phyloP scores from a whole-genome alignment of 2,797 vertebrate species.

The Hemibagrus guttatus region DNA sequence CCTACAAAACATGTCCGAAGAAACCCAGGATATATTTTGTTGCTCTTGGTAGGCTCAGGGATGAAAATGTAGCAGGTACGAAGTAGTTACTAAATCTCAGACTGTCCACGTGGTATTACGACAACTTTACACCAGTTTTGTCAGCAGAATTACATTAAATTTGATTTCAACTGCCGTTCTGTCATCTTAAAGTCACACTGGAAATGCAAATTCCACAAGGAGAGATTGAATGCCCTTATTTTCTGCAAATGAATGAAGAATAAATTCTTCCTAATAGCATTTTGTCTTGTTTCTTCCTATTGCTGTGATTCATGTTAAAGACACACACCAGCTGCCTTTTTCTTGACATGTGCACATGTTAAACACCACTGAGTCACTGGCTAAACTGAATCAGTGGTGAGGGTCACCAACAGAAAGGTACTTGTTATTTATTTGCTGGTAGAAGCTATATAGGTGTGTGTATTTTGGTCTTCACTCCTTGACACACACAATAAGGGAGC shows the following conservation, averaged over 20 bases:
- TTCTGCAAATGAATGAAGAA: neutral
- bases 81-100: conserved; percentile 1
- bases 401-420: neutral
- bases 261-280: neutral
- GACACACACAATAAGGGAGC: neutral
- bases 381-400: neutral
- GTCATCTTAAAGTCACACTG: neutral
- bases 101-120: neutral
- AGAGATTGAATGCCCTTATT: neutral
- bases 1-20: conserved; percentile 69
- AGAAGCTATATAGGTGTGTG: neutral
- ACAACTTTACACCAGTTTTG: neutral
- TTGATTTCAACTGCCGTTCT: neutral
- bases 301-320: neutral
- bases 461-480: neutral
- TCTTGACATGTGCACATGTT: neutral
- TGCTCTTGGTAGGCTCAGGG: conserved; percentile 25
- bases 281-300: neutral
- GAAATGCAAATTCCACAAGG: neutral
- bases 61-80: neutral
- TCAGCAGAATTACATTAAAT: neutral
- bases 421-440: neutral
- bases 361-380: neutral
- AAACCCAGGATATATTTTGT: neutral
- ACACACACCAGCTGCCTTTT: neutral